These are phyloP conservation scores for Cryptotermes secundus DNA, from an alignment of 1,140 invertebrate genomes.

Conservation along the genomic window DNA sequence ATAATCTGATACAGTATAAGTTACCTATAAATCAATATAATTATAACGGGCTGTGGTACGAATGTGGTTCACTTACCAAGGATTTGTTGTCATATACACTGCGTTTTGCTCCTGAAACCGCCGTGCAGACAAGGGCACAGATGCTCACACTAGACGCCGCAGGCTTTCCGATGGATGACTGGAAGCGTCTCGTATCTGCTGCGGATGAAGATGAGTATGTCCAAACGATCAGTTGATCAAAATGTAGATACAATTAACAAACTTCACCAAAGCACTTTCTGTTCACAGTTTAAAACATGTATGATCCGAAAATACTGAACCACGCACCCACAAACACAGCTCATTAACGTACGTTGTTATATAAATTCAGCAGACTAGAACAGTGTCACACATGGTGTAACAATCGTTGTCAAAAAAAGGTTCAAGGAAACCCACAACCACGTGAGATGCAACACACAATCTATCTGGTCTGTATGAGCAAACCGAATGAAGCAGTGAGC, in stretches of 20 bases:
- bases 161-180: not conserved
- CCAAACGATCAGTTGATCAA: not conserved
- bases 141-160: not conserved
- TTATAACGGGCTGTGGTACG: no score
- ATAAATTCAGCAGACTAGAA: not conserved
- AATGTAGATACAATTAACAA: not conserved
- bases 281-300: constrained; percentile 20
- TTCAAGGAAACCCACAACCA: not conserved
- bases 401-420: not conserved
- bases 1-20: no score
- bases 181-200: not conserved
- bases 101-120: not conserved
- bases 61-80: not conserved
- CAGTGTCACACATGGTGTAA: constrained; percentile 16
- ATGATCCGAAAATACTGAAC: not conserved
- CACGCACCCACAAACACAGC: not conserved
- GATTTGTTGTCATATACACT: not conserved
- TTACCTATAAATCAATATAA: no score
- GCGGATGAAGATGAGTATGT: not conserved
- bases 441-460: not conserved
- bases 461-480: not conserved
- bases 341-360: not conserved
- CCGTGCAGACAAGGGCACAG: not conserved
- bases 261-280: not conserved
- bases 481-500: not conserved